Base-by-base conservation (phyloP, 2,113 vertebrate genomes). In the Toxotes jaculatrix region DNA sequence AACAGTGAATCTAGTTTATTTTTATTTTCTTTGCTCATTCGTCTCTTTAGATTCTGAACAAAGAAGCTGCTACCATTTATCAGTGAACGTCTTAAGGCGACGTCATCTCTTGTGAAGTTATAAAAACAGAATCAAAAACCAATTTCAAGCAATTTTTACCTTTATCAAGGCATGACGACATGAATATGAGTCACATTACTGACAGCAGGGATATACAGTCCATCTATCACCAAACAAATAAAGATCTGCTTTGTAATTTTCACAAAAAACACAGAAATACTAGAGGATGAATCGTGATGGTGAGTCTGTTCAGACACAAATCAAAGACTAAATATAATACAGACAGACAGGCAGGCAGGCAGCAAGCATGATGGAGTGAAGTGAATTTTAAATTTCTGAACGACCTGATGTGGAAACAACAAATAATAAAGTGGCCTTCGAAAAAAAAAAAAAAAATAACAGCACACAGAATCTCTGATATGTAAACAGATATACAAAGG, bases 401-500 rank as follows among this genome's bases (percentile, higher is more conserved):
- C 5, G 23, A 82, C 21, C 61, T 65, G 66, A 83, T 19, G 67
- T 77, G 63, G 70, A 85, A 79, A 88, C 64, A 59, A 74, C 60
- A 81, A 73, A 83, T 10, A 75, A 85, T 86, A 88, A 88, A 89
- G 89, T 84, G 90, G 42, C 85, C 11, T 88, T 84, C 63, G 38
- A 23, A 10, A 19, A 77, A 74, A 70, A 83, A 53, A 77, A 42
- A 42, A 8, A 42, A 43, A 78, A 75, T 43, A 87, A 85, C 80
- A 88, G 70, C 84, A 88, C 31, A 60, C 82, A 84, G 73, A 88
- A 81, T 84, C 80, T 88, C 64, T 84, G 80, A 79, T 72, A 73
- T 77, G 74, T 76, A 32, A 60, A 38, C 79, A 77, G 74, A 40
- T 62, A 47, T 56, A 83, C 38, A 67, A 84, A 84, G 74, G 70